Evolutionary conservation across 1,140 invertebrate species (phyloP).

Genomic region (Cotesia glomerata): DNA sequence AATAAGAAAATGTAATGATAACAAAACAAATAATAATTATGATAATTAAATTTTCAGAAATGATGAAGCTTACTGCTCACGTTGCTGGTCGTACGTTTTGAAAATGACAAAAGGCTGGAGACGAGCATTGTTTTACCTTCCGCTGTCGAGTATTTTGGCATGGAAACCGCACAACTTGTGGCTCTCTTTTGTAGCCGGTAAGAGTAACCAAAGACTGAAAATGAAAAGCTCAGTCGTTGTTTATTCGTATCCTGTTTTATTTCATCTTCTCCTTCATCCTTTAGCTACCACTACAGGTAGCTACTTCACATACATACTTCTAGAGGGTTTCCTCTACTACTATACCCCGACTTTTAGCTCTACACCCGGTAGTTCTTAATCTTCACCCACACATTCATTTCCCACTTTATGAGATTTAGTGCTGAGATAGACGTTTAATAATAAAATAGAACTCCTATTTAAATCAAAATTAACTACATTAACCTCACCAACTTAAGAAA

Average conservation of each 20-base stretch:
- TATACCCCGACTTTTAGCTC: no score
- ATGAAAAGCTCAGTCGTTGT: no score
- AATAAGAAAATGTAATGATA: conserved; percentile 19
- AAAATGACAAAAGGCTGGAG: conserved; percentile 62
- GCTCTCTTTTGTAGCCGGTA: conserved; percentile 61
- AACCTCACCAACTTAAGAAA: no score
- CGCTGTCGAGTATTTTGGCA: conserved; percentile 61
- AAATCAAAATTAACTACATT: not conserved
- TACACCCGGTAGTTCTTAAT: conserved; percentile 20
- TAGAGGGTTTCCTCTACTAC: no score
- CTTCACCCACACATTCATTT: conserved; percentile 15
- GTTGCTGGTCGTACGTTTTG: conserved; percentile 60
- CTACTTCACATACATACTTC: no score
- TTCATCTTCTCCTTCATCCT: no score
- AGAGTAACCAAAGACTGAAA: conserved; percentile 15
- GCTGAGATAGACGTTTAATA: not conserved
- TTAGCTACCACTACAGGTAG: no score
- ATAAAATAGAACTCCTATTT: not conserved
- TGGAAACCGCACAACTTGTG: conserved; percentile 61
- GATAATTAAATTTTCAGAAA: conserved; percentile 48
- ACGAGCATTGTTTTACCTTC: conserved; percentile 61
- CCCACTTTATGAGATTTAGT: not conserved
- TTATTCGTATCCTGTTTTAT: no score
- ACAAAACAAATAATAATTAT: conserved; percentile 25
- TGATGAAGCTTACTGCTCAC: conserved; percentile 53